Base-by-base conservation (phyloP, 53 echinoderm and acorn worm species). In the Echinometra lucunter region DNA sequence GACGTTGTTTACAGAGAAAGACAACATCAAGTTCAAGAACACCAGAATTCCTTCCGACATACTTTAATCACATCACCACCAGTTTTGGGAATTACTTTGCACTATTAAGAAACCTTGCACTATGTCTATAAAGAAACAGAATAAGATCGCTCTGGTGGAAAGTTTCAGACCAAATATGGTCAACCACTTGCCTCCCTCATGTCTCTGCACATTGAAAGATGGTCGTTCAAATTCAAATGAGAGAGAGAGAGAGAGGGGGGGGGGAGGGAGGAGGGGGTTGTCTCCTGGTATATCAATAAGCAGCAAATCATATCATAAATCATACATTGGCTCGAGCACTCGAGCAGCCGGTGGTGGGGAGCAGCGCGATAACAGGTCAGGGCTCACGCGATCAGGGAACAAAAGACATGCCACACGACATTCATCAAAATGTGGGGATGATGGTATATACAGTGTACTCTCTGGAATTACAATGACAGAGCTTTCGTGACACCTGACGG, bases 111-210 rank as follows among this genome's bases (percentile, higher is more conserved):
- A 75, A 42, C 63, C 21, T 63, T 5, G 58, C 13, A 53, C 9
- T 53, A 53, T 9, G 63, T n/a, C n/a, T n/a, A n/a, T n/a, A n/a
- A n/a, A n/a, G n/a, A n/a, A n/a, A n/a, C n/a, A n/a, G n/a, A n/a
- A n/a, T n/a, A n/a, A 63, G 63, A 34, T n/a, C 44, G 85, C 85
- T 89, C 89, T 35, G 89, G 37, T 37, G 38, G 89, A 60, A 89
- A 49, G 58, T 69, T 91, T 91, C 90, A 58, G 40, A 91, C 91
- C 91, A 91, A 91, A 91, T 91, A 91, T 91, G 91, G 91, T 70
- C 91, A 91, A 91, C 66, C 45, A 91, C 42, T 67, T 45, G 67
- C 47, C 69, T 60, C n/a, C n/a, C n/a, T n/a, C n/a, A n/a, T n/a
- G n/a, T n/a, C 58, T 58, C 21, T 37, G 8, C 60, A 75, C 37